A percentile compares a stretch with the other conserved stretches of the same genome.
Conservation (phyloP, 2,888 invertebrate genomes). For the Hirtodrosophila alboralis region DNA sequence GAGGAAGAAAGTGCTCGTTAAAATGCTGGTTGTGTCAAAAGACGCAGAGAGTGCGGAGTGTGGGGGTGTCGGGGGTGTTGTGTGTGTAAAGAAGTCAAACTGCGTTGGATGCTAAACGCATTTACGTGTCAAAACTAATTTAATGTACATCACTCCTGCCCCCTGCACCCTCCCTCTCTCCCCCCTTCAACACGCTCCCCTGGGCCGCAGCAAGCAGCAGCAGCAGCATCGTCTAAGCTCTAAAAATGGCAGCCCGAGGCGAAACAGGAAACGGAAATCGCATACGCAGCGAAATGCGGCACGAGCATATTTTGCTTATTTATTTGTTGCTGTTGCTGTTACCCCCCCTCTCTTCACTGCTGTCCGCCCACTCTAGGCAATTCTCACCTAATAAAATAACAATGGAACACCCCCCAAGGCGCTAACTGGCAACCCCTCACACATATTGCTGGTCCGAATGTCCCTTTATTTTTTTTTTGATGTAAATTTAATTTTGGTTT, state of each 20-base stretch:
- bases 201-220: too few species aligned
- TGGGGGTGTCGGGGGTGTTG: neutral
- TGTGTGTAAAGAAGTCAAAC: conserved; percentile 6
- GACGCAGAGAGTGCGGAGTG: conserved; percentile 1
- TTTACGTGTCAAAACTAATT: conserved; percentile 80
- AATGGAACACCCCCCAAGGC: conserved; percentile 56
- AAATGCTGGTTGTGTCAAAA: too few species aligned
- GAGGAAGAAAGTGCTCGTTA: too few species aligned
- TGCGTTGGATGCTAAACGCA: conserved; percentile 63
- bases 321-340: conserved; percentile 31
- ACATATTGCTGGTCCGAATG: conserved; percentile 30
- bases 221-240: too few species aligned
- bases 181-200: neutral
- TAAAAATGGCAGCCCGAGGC: neutral
- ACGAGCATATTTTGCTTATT: conserved; percentile 72
- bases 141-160: conserved; percentile 52
- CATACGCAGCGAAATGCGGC: conserved; percentile 41
- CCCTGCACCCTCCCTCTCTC: conserved; percentile 2
- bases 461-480: conserved; percentile 53
- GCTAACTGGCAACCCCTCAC: conserved; percentile 28
- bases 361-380: conserved; percentile 35
- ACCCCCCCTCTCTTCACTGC: neutral
- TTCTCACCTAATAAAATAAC: conserved; percentile 80
- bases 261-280: conserved; percentile 68
- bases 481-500: conserved; percentile 79